Conservation (phyloP, 2,888 invertebrate genomes). For the Caenorhabditis auriculariae region DNA sequence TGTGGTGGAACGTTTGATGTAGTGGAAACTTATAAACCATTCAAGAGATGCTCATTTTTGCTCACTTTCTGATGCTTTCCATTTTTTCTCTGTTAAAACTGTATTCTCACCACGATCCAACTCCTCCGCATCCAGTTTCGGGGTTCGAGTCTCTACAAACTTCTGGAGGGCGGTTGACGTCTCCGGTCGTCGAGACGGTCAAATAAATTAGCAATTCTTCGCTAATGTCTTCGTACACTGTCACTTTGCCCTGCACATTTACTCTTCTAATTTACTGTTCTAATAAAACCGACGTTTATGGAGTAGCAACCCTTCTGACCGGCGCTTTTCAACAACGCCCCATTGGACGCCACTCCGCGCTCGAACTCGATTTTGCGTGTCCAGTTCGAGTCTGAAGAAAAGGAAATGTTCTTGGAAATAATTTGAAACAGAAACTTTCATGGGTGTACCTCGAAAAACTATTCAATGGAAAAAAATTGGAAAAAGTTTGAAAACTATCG, state of each 20-base stretch:
- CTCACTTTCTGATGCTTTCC: background rate
- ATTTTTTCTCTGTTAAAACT: background rate
- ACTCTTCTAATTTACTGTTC: background rate
- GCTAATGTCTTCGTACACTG: constrained; percentile 36
- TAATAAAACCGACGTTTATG: constrained; percentile 21
- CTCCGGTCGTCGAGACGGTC: constrained; percentile 42
- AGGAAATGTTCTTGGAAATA: background rate
- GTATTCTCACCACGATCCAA: constrained; percentile 37
- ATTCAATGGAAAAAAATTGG: too few species aligned
- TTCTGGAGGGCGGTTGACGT: constrained; percentile 37
- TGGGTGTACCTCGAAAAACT: too few species aligned
- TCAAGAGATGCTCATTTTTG: too few species aligned
- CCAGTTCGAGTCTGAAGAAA: constrained; percentile 32
- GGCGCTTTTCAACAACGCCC: constrained; percentile 28
- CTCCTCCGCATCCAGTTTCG: constrained; percentile 44
- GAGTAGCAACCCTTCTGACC: constrained; percentile 43
- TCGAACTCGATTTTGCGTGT: constrained; percentile 42
- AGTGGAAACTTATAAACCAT: background rate
- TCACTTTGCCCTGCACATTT: constrained; percentile 35
- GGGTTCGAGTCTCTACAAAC: constrained; percentile 36
- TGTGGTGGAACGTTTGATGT: background rate
- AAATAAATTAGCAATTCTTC: constrained; percentile 41
- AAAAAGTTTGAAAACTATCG: too few species aligned
- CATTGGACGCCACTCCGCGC: constrained; percentile 30
- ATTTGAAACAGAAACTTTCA: background rate